Conservation (phyloP, 2,113 vertebrate species). For the Picathartes gymnocephalus region DNA sequence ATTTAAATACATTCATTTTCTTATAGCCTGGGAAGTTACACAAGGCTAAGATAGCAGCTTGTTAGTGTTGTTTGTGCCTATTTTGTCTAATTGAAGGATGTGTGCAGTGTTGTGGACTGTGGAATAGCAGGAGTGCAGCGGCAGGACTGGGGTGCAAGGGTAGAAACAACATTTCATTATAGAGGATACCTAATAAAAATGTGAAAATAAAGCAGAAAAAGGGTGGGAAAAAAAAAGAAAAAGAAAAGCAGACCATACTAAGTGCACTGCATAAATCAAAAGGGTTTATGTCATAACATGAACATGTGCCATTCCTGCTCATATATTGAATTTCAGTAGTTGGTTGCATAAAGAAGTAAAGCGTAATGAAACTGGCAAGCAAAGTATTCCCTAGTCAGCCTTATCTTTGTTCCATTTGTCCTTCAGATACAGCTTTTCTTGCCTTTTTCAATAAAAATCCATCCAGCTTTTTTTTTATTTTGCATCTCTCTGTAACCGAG, state of each 20-base stretch:
- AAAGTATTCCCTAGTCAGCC: constrained; percentile 76
- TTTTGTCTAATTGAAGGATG: neutral
- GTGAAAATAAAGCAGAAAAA: constrained; percentile 28
- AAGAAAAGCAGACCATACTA: neutral
- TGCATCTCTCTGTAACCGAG: constrained; percentile 70
- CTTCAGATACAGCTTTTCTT: constrained; percentile 76
- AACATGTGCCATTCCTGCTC: constrained; percentile 69
- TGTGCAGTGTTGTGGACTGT: neutral
- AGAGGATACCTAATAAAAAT: constrained; percentile 40
- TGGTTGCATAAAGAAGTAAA: constrained; percentile 77
- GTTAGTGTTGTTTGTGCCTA: neutral
- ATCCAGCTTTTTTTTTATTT: constrained; percentile 63
- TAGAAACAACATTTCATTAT: constrained; percentile 1
- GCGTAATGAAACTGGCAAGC: constrained; percentile 76
- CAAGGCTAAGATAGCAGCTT: neutral
- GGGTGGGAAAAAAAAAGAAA: neutral
- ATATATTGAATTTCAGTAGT: constrained; percentile 78
- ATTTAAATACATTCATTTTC: constrained; percentile 15
- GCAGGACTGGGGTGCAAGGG: neutral
- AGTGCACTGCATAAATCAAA: constrained; percentile 74
- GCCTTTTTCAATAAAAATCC: constrained; percentile 76
- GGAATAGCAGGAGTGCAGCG: neutral
- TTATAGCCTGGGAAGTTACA: neutral
- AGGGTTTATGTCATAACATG: constrained; percentile 72
- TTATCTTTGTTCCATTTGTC: constrained; percentile 80